These are phyloP conservation scores for Balanococcus diminutus DNA, from an alignment of 2,888 invertebrate genomes.

Conservation along the genomic window DNA sequence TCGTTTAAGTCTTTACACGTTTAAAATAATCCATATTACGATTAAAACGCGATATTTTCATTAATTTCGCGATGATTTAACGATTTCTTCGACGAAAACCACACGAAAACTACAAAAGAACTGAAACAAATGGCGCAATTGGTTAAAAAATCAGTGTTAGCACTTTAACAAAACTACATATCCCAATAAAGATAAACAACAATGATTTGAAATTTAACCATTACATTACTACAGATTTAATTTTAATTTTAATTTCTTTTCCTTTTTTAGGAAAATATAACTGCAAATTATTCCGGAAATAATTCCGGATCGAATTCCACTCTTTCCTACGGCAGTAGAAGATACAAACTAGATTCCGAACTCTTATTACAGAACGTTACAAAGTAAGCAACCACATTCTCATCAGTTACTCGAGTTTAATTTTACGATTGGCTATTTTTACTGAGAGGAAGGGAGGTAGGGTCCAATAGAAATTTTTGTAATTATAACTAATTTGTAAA, in stretches of 20 bases:
- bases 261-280: background rate
- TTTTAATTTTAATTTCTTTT: background rate
- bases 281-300: slow-evolving; percentile 17
- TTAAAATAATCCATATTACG: background rate
- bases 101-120: background rate
- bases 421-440: too few relatives aligned
- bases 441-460: too few relatives aligned
- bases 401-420: background rate
- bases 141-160: background rate
- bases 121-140: background rate
- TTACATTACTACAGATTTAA: background rate
- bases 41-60: background rate
- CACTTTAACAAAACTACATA: too few relatives aligned
- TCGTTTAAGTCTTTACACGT: background rate
- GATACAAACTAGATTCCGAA: slow-evolving; percentile 11
- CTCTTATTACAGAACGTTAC: background rate
- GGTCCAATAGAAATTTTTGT: too few relatives aligned
- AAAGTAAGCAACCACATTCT: background rate
- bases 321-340: background rate
- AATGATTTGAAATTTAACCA: background rate
- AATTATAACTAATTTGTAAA: too few relatives aligned
- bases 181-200: background rate
- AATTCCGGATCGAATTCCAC: slow-evolving; percentile 36
- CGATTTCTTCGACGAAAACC: background rate
- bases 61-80: background rate